Conservation (phyloP, 2,888 invertebrate genomes). For the Lumbricus terrestris region DNA sequence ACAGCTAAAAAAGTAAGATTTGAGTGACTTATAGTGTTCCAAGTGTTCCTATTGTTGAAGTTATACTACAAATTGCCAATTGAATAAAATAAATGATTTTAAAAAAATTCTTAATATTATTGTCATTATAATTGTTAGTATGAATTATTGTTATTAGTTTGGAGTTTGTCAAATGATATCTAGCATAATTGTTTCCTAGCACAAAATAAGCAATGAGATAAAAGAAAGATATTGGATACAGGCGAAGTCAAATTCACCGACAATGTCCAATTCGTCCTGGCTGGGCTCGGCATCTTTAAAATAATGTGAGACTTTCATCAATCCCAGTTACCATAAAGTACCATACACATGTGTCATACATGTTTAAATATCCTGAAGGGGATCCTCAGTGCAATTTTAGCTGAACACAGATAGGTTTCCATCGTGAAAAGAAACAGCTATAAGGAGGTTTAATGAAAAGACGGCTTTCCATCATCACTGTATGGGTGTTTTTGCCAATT, state of each 20-base stretch:
- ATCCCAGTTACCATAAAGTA: not conserved
- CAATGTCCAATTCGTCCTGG: not conserved
- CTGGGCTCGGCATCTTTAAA: not conserved
- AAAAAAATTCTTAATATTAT: no score
- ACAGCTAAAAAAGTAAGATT: no score
- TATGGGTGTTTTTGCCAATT: not conserved
- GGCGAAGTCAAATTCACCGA: not conserved
- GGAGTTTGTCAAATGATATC: not conserved
- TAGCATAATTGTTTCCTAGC: not conserved
- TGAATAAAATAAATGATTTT: no score
- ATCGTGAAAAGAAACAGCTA: not conserved
- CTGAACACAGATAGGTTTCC: not conserved
- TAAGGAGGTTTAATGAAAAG: conserved; percentile 3
- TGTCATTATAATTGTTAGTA: no score
- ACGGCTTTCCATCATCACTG: not conserved
- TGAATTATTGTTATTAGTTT: no score
- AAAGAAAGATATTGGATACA: not conserved
- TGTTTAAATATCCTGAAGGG: not conserved
- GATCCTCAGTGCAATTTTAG: not conserved
- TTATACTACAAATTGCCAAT: no score
- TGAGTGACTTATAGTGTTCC: no score
- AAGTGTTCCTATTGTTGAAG: no score
- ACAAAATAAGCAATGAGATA: not conserved
- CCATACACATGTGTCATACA: not conserved
- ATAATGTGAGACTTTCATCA: not conserved